These are phyloP conservation scores for Aphrophora alni DNA, from an alignment of 2,888 invertebrate genomes.

Conservation along the genomic window DNA sequence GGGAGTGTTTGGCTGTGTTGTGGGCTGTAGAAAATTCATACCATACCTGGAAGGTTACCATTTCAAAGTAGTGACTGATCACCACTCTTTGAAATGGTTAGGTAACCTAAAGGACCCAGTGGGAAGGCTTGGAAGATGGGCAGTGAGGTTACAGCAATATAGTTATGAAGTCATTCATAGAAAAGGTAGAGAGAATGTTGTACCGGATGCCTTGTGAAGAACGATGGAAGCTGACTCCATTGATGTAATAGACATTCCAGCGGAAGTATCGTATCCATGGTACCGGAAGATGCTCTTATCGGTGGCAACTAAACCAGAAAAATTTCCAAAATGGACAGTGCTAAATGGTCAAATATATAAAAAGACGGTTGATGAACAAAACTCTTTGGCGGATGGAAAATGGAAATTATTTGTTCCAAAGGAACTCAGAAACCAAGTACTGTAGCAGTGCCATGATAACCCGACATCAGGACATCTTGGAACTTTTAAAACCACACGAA, in stretches of 20 bases:
- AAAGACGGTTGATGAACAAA: neutral
- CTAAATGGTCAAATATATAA: neutral
- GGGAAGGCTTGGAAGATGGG: constrained; percentile 46
- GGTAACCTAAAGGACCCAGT: constrained; percentile 43
- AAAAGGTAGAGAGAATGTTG: neutral
- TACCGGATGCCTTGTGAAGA: neutral
- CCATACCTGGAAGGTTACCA: too few species aligned
- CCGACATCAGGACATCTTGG: constrained; percentile 23
- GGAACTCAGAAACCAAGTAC: neutral
- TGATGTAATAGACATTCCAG: neutral
- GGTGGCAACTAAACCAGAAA: neutral
- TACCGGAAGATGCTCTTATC: neutral
- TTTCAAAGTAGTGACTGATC: too few species aligned
- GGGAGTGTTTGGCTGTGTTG: too few species aligned
- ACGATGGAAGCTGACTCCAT: neutral
- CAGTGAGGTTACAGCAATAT: constrained; percentile 22
- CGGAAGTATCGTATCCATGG: constrained; percentile 7
- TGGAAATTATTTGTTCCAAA: constrained; percentile 11
- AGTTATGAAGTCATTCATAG: neutral
- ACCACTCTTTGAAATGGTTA: constrained; percentile 21
- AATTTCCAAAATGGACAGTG: neutral
- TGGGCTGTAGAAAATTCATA: too few species aligned
- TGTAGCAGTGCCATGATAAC: constrained; percentile 13
- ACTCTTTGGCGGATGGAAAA: neutral
- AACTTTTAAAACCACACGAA: neutral